A percentile compares a stretch with the other conserved stretches of the same genome.
Conservation (phyloP, 2,797 vertebrate genomes). For the Oryzias sinensis region DNA sequence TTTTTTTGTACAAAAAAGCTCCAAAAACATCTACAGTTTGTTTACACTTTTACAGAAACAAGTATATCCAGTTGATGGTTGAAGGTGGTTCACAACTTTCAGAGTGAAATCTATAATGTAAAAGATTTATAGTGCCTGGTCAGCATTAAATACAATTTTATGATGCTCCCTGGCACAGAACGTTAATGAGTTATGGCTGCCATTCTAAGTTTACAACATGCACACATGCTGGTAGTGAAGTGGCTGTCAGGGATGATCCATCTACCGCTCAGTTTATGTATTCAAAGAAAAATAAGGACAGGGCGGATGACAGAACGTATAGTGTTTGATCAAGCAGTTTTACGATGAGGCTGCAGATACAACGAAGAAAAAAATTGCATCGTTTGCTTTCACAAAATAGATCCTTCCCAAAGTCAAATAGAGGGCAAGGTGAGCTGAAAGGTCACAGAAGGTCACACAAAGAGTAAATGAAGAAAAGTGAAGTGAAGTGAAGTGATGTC, state of each 20-base stretch:
- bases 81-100: neutral
- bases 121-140: slow-evolving; percentile 2
- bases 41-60: neutral
- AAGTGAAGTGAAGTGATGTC: slow-evolving; percentile 2
- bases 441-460: slow-evolving; percentile 14
- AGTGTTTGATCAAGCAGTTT: slow-evolving; percentile 22
- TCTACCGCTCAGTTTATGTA: slow-evolving; percentile 11
- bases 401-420: slow-evolving; percentile 22
- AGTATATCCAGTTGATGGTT: too few relatives aligned
- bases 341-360: slow-evolving; percentile 7
- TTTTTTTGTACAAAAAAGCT: too few relatives aligned
- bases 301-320: slow-evolving; percentile 5
- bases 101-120: neutral
- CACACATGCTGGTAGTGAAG: neutral
- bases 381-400: too few relatives aligned
- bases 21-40: neutral
- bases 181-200: slow-evolving; percentile 15
- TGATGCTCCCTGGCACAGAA: slow-evolving; percentile 6
- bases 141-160: neutral
- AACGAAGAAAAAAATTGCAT: too few relatives aligned
- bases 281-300: slow-evolving; percentile 7
- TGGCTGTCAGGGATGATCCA: neutral
- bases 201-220: slow-evolving; percentile 2
- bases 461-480: slow-evolving; percentile 27
- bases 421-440: slow-evolving; percentile 40